Base-by-base conservation (phyloP, 2,888 invertebrate genomes). In the Hymenopus coronatus region DNA sequence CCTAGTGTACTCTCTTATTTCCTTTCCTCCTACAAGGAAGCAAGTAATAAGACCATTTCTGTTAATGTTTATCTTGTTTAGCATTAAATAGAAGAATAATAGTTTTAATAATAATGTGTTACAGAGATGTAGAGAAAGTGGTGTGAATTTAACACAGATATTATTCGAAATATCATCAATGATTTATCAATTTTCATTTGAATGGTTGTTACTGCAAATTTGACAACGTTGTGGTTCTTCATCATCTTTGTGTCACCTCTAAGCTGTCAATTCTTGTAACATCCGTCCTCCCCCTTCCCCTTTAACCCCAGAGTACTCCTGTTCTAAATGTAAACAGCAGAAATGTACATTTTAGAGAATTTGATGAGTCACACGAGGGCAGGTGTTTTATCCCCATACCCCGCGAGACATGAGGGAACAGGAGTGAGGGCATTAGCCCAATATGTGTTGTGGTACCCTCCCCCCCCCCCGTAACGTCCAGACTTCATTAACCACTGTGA, bases 401-500 rank as follows among this genome's bases (percentile, higher is more conserved):
- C 54, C 25, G 54, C 54, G 54, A 70, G 54, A 70, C 54, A 3
- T 70, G 54, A 20, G 54, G 25, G 54, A 1, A 25, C 33, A 30
- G 27, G 20, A 15, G n/a, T 30, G 28, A n/a, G 15, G 85, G 33
- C 40, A 87, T 87, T 87, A 82, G 87, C 82, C 81, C 87, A 87
- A 87, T 87, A 87, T 87, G 87, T 87, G 82, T 70, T 70, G 54
- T 70, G 54, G 54, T 70, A 70, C 54, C 54, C 25, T 33, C 82
- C 33, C 87, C 54, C 8, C 25, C 33, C 82, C 40, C 87, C 28
- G 30, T 87, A 82, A 82, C 82, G 82, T 82, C 30, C 82, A 87
- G 82, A 87, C 87, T 87, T 87, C 87, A 87, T 87, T 87, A 87
- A 82, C 87, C 82, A 40, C 87, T 87, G 28, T 87, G 87, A 87